A percentile compares a stretch with the other conserved stretches of the same genome.
These are phyloP conservation scores for Bellardia pandia DNA, from an alignment of 2,888 invertebrate species.

Conservation along the genomic window DNA sequence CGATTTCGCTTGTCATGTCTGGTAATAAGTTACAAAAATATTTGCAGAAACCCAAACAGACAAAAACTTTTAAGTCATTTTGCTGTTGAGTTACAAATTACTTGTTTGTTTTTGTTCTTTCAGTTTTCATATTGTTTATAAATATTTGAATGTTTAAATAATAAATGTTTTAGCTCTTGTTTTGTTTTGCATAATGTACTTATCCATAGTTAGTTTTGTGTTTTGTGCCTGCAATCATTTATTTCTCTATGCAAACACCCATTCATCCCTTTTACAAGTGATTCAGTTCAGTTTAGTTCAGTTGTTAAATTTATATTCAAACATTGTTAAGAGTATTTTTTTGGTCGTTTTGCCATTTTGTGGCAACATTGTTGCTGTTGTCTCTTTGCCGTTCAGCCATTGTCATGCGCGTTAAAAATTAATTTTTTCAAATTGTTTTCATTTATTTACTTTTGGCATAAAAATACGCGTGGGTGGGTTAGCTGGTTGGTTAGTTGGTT, in stretches of 20 bases:
- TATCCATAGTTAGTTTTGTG: conserved; percentile 34
- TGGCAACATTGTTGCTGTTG: conserved; percentile 61
- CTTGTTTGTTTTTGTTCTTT: conserved; percentile 2
- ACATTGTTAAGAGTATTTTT: neutral
- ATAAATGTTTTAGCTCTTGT: neutral
- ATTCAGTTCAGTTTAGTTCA: neutral
- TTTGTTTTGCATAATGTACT: conserved; percentile 49
- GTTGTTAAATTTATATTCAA: neutral
- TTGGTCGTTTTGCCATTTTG: conserved; percentile 29
- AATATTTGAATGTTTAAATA: conserved; percentile 17
- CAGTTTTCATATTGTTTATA: conserved; percentile 27
- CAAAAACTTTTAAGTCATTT: conserved; percentile 23
- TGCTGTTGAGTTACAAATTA: conserved; percentile 1
- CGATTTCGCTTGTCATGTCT: conserved; percentile 47
- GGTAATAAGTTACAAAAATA: conserved; percentile 31
- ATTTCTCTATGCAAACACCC: neutral
- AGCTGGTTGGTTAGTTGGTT: neutral
- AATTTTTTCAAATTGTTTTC: conserved; percentile 48
- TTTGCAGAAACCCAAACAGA: conserved; percentile 9
- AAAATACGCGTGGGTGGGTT: conserved; percentile 56
- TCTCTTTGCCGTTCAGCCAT: conserved; percentile 22
- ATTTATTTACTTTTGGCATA: conserved; percentile 43
- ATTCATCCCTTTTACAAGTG: neutral
- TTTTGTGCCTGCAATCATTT: neutral
- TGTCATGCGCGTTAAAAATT: conserved; percentile 71